These are phyloP conservation scores for Gasterosteus nipponicus DNA, from an alignment of 2,113 vertebrate genomes.

Conservation along the genomic window DNA sequence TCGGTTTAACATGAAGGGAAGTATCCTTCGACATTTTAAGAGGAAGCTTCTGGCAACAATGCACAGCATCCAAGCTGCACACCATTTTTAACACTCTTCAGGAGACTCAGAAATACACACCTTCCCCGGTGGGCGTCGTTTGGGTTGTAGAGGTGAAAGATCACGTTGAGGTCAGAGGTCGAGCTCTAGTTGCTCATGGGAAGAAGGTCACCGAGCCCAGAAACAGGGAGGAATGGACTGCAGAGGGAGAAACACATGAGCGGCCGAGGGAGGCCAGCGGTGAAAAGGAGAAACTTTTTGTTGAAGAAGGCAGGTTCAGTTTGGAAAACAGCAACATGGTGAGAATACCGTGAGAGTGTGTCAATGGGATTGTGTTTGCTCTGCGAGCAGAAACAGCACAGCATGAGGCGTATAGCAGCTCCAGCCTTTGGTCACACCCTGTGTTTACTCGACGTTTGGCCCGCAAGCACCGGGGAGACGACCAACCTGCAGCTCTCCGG, in stretches of 20 bases:
- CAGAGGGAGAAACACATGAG: conserved; percentile 28
- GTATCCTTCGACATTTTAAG: not conserved
- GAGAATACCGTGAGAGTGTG: conserved; percentile 56
- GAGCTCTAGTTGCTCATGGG: conserved; percentile 75
- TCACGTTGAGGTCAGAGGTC: conserved; percentile 67
- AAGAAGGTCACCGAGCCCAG: conserved; percentile 59
- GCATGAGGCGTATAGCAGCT: conserved; percentile 44
- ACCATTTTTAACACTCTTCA: not conserved
- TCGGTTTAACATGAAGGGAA: not conserved
- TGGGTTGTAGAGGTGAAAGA: conserved; percentile 73
- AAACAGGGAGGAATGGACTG: conserved; percentile 64
- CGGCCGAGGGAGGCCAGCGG: not conserved
- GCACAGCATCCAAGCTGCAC: not conserved
- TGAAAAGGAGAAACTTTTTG: conserved; percentile 25
- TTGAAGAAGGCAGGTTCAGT: conserved; percentile 25
- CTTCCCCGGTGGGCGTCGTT: conserved; percentile 74
- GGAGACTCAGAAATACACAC: conserved; percentile 60
- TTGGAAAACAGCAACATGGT: conserved; percentile 66
- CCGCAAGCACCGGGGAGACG: conserved; percentile 28
- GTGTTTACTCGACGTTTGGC: conserved; percentile 62
- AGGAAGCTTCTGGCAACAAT: not conserved
- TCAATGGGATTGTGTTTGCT: conserved; percentile 39
- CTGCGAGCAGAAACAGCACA: conserved; percentile 37
- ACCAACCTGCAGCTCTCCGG: conserved; percentile 40
- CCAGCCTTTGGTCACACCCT: conserved; percentile 67